Conservation (phyloP, 37 sponge, comb jelly and placozoan genomes). For the Halichondria panicea region DNA sequence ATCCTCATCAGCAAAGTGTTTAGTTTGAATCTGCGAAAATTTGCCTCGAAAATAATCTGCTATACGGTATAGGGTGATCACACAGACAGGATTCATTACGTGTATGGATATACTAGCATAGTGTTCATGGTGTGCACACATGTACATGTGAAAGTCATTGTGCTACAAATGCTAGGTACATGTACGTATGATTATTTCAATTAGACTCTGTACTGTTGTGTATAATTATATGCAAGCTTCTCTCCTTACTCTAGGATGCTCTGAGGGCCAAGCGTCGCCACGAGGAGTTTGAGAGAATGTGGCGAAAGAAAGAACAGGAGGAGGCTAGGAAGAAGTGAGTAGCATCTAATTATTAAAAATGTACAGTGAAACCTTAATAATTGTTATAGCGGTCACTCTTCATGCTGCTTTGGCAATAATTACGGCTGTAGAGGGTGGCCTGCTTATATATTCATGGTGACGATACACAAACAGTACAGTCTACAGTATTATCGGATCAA, state of each 20-base stretch:
- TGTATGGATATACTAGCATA: neutral
- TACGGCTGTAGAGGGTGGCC: too few species aligned
- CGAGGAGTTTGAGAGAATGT: constrained; percentile 95
- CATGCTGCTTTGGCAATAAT: too few species aligned
- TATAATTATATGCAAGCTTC: neutral
- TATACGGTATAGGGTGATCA: too few species aligned
- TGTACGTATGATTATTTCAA: neutral
- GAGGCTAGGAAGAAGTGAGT: constrained; percentile 85
- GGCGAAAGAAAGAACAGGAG: constrained; percentile 93
- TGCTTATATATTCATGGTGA: too few species aligned
- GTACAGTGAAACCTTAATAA: neutral
- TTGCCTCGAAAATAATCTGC: too few species aligned
- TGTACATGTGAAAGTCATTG: neutral
- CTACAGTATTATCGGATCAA: too few species aligned
- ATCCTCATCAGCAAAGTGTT: too few species aligned
- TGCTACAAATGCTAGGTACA: neutral
- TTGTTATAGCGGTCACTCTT: neutral
- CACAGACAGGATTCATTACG: too few species aligned
- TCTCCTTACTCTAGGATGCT: constrained; percentile 65
- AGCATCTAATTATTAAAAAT: neutral
- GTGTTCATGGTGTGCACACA: neutral
- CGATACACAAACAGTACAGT: neutral
- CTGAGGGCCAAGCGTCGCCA: constrained; percentile 94
- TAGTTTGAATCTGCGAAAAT: too few species aligned
- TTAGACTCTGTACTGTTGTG: neutral